phyloP scores from a whole-genome alignment of 1,140 invertebrate species.

The Drosophila kikkawai region DNA sequence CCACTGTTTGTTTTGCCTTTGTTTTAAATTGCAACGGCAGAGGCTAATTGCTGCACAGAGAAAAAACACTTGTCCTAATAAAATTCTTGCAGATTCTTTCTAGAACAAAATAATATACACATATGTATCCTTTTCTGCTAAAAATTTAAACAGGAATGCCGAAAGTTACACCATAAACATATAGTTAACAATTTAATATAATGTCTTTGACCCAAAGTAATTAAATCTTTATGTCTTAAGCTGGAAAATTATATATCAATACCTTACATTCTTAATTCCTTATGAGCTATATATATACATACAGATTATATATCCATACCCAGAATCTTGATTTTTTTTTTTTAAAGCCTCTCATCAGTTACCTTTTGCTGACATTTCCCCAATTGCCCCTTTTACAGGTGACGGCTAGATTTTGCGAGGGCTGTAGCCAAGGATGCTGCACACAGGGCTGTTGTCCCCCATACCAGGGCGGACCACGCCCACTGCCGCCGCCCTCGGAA shows the following conservation, averaged over 20 bases:
- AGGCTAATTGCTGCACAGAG: constrained; percentile 27
- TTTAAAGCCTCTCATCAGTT: background rate
- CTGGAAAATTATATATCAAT: too few species aligned
- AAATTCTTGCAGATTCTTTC: too few species aligned
- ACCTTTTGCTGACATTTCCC: background rate
- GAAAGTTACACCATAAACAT: too few species aligned
- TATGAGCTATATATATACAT: background rate
- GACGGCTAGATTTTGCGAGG: constrained; percentile 85
- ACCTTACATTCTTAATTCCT: background rate
- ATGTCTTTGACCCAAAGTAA: background rate
- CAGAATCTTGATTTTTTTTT: background rate
- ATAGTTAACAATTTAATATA: background rate
- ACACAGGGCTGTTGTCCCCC: constrained; percentile 90
- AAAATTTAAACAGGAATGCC: too few species aligned
- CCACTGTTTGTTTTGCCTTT: constrained; percentile 4
- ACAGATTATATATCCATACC: background rate
- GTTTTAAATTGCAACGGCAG: constrained; percentile 13
- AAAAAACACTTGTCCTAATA: background rate
- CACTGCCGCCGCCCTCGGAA: constrained; percentile 85
- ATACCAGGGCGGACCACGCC: constrained; percentile 86
- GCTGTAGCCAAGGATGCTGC: constrained; percentile 90
- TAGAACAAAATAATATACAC: background rate
- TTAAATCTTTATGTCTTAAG: too few species aligned
- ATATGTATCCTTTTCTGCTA: too few species aligned
- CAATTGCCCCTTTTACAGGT: constrained; percentile 54